A percentile compares a stretch with the other conserved stretches of the same genome.
phyloP scores from a whole-genome alignment of 2,113 vertebrate species.

The Urocitellus parryii region DNA sequence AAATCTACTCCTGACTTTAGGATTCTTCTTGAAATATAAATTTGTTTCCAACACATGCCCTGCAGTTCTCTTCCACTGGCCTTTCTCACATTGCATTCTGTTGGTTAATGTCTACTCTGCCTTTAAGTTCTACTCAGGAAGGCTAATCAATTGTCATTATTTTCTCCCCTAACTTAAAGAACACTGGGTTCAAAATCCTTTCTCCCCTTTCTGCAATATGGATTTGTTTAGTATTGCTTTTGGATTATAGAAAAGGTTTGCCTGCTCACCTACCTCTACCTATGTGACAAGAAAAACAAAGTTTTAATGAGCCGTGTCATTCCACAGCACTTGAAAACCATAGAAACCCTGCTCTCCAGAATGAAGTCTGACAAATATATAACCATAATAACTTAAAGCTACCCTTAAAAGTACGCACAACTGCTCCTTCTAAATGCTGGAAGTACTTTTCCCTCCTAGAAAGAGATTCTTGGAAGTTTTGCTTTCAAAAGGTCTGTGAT shows the following conservation, averaged over 20 bases:
- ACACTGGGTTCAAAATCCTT: neutral
- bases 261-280: neutral
- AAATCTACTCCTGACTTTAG: neutral
- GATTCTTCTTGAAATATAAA: neutral
- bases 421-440: neutral
- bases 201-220: neutral
- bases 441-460: neutral
- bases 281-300: fast-evolving
- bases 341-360: neutral
- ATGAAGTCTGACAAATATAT: neutral
- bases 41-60: neutral
- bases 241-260: neutral
- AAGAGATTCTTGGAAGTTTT: neutral
- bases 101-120: neutral
- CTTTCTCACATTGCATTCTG: neutral
- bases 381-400: neutral
- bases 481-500: neutral
- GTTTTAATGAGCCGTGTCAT: neutral
- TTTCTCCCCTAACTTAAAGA: neutral
- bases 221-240: neutral
- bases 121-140: neutral
- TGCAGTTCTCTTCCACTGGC: neutral
- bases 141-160: neutral
- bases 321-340: neutral
- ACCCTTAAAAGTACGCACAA: neutral